These are phyloP conservation scores for Aphis craccivora DNA, from an alignment of 1,140 invertebrate genomes.

Conservation along the genomic window DNA sequence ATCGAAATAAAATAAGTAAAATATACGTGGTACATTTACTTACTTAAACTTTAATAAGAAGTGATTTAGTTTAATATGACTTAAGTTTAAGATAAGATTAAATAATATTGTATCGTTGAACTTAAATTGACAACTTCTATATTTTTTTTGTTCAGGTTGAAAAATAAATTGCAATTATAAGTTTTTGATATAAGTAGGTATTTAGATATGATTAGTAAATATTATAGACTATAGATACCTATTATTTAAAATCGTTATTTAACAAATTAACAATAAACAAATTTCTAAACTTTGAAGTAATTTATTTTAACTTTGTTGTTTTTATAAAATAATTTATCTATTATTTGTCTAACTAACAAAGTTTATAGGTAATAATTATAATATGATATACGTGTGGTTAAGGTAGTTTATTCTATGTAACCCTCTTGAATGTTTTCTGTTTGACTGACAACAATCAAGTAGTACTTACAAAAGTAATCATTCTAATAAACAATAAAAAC, in stretches of 20 bases:
- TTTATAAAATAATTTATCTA: background rate
- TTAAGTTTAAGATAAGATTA: slow-evolving; percentile 14
- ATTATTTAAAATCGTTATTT: background rate
- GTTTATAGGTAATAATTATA: slow-evolving; percentile 2
- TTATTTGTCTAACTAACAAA: background rate
- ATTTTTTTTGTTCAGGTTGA: background rate
- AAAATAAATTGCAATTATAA: background rate
- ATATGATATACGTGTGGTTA: background rate
- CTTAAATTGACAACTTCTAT: background rate
- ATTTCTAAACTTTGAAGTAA: background rate
- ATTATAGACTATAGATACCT: too few species aligned
- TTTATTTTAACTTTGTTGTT: background rate
- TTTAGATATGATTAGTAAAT: background rate
- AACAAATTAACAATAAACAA: background rate
- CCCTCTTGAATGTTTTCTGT: background rate
- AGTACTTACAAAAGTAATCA: background rate
- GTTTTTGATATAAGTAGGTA: too few species aligned
- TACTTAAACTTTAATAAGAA: background rate
- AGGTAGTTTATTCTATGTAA: background rate
- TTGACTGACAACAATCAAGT: background rate
- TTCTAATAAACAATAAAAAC: background rate
- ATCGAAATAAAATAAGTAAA: background rate
- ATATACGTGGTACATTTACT: background rate
- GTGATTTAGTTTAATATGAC: background rate
- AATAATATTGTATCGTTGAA: background rate